Evolutionary conservation across 2,888 invertebrate genomes (phyloP), one percentile per base, ranked within the genome.

Genomic region (Tridacna crocea): DNA sequence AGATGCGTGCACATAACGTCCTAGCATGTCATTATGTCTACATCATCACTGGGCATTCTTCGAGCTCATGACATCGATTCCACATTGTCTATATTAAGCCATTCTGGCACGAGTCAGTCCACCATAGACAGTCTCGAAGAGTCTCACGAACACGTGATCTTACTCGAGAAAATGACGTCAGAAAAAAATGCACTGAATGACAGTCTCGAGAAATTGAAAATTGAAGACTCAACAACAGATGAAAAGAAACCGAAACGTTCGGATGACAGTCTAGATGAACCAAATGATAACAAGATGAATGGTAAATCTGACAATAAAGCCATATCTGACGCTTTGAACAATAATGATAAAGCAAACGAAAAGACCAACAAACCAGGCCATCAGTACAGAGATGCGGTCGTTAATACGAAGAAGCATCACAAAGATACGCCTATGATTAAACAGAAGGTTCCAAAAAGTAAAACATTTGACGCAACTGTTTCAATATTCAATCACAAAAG

Each of bases 381-480:
- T 36, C 36, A 36, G 8, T 36, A 36, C 36, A 36, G 36, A 4
- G 36, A 36, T 36, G 36, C 8, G 8, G 3, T 8, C 36, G 68
- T 36, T 15, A 68, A 36, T 2, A 46, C 46, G 1, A 68, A 68
- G 46, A 70, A 51, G 22, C 24, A 22, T 10, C 70, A 51, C 51
- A 51, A 24, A 0, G 70, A 51, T 51, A 70, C 70, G 0, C 70
- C 70, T 4, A 70, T 70, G 48, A 70, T 26, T n/a, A 70, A 26
- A 26, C 48, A 70, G 8, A 83, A 81, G 75, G 78, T 86, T 47
- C 83, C 85, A 15, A 86, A 86, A 63, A 86, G 85, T 75, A 86
- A 83, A 81, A 86, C 85, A 1, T 86, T 83, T 55, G 85, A 86
- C 60, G 68, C 76, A 11, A 22, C 75, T 8, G 72, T 75, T 27